Percentiles rank a stretch among this genome's conserved stretches.
Evolutionary conservation across 2,888 invertebrate species (phyloP).

Genomic region (Archaeoteleia sp.): DNA sequence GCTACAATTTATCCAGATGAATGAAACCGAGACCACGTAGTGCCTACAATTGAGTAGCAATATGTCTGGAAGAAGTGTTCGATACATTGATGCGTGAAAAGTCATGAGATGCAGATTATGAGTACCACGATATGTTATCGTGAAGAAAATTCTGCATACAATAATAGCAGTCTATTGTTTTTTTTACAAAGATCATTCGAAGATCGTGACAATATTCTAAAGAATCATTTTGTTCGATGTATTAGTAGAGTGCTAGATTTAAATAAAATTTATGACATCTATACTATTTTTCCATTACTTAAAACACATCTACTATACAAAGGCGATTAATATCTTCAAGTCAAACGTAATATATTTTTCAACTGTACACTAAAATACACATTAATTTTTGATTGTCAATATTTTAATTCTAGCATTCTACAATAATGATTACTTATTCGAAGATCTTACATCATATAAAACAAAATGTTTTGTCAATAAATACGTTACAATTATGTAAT

Average conservation of each 20-base stretch:
- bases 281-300: no score
- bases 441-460: no score
- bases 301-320: no score
- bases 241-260: conserved; percentile 1
- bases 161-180: conserved; percentile 7
- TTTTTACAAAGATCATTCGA: conserved; percentile 24
- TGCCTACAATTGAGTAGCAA: conserved; percentile 39
- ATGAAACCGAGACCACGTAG: conserved; percentile 67
- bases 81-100: conserved; percentile 14
- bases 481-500: no score
- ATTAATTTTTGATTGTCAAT: no score
- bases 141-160: background rate
- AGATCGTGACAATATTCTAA: conserved; percentile 57
- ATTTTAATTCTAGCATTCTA: no score
- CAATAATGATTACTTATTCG: no score
- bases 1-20: conserved; percentile 68
- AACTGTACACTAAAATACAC: no score
- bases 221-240: conserved; percentile 33
- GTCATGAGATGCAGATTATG: conserved; percentile 5
- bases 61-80: conserved; percentile 9
- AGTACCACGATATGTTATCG: background rate
- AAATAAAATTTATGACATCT: background rate
- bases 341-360: no score
- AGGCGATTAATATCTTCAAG: no score
- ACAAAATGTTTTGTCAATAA: no score